Base-by-base conservation (phyloP, 2,797 vertebrate species). In the Prionace glauca region DNA sequence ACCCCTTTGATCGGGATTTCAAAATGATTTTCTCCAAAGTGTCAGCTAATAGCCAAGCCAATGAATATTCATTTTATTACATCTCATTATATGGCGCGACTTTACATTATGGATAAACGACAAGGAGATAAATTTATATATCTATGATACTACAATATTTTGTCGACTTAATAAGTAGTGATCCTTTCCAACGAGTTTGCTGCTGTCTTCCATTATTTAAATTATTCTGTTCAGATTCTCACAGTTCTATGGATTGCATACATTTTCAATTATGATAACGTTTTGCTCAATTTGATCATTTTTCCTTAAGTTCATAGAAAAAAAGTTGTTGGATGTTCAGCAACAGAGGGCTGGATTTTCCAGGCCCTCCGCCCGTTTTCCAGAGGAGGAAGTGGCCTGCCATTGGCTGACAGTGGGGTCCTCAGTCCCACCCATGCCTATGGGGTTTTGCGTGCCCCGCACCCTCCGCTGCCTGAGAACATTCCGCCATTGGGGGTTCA, bases 81-180 rank as follows among this genome's bases (percentile, higher is more conserved):
- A 56, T 45, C 41, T 84, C 41, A 45, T 84, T 81, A 45, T 10
- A 60, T 88, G 2, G 26, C 2, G 3, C 12, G 9, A 29, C 86
- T 60, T 88, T 60, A 88, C 45, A 88, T 60, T 60, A 88, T 88
- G 86, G 86, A 88, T 88, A 84, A 84, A 62, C 65, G 87, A 24
- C 24, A 90, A 90, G 14, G 26, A 16, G 60, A n/a, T n/a, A 32
- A 16, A 62, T 32, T 12, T 60, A 32, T 41, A 14, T 32, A 16
- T 41, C 20, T 8, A n/a, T 1, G 32, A 90, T 2, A 14, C 11
- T 62, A 24, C 5, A 12, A 29, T 87, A 29, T 2, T 3, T 56
- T 87, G 14, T 32, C 29, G 29, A 2, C 26, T 62, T 65, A 62
- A 65, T 32, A 62, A 5, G n/a, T 62, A 20, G 56, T 62, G n/a